Evolutionary conservation across 2,888 invertebrate genomes (phyloP), one percentile per base, ranked within the genome.

Genomic region (Acanthosepion esculentum): DNA sequence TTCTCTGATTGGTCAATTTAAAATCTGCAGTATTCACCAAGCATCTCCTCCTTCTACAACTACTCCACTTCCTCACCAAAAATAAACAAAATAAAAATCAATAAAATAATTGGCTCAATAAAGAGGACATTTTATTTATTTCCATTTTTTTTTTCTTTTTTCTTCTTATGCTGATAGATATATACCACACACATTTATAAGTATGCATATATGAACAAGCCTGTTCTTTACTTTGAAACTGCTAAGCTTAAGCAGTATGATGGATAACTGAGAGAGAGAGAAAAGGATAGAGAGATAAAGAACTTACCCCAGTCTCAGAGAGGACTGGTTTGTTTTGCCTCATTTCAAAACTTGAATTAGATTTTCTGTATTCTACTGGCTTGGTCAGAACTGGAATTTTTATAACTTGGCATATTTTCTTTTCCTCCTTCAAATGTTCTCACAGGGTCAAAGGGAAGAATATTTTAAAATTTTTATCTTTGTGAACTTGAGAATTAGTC

Each of bases 1-100:
- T 33, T 78, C 78, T 78, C 78, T 78, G 78, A 78, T 78, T 78
- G 78, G 78, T 78, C 78, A 78, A 78, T 78, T 78, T 78, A 33
- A 78, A 78, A 78, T 78, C 12, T 78, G 78, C 78, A 12, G 33
- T 15, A 78, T n/a, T n/a, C 18, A n/a, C 15, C n/a, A 33, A 33
- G 12, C 78, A 12, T 10, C n/a, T 78, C 12, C n/a, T 78, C 4
- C 78, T 78, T 12, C n/a, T 33, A n/a, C 20, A 33, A 8, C n/a
- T 33, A n/a, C n/a, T 33, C 5, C 78, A 33, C 10, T n/a, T 78
- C 78, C n/a, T 78, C 78, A n/a, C 15, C n/a, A 78, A 78, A 78
- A 78, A 33, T 33, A n/a, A 78, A 78, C 78, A 33, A 78, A 78
- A 78, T 78, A 78, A 78, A 78, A 78, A 78, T n/a, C 78, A 78